A percentile compares a stretch with the other conserved stretches of the same genome.
phyloP scores from a whole-genome alignment of 2,797 vertebrate species.

The Sorex maritimensis region DNA sequence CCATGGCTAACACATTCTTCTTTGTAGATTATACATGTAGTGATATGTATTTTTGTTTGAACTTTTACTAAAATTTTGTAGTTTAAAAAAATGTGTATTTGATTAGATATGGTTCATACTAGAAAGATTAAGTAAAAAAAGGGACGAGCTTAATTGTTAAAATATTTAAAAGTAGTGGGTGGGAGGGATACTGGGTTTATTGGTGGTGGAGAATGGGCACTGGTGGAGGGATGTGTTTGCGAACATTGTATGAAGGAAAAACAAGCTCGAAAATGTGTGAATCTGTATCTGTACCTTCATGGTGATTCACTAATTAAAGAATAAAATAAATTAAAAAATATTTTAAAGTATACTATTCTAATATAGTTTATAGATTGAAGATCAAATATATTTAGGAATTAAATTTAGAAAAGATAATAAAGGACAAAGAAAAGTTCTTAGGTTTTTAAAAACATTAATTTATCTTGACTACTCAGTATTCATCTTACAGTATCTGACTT shows the following conservation, averaged over 20 bases:
- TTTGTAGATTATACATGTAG: constrained; percentile 31
- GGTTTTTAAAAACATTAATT: constrained; percentile 14
- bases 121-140: constrained; percentile 47
- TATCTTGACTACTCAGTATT: background rate
- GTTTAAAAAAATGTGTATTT: background rate
- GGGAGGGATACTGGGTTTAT: too few species aligned
- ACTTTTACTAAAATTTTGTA: constrained; percentile 26
- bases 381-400: constrained; percentile 59
- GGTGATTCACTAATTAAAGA: too few species aligned
- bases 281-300: too few species aligned
- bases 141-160: constrained; percentile 47
- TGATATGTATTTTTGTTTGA: constrained; percentile 43
- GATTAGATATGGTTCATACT: background rate
- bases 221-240: too few species aligned
- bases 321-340: background rate
- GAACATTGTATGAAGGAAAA: too few species aligned
- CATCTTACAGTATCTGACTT: background rate
- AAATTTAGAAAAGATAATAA: background rate
- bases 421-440: background rate
- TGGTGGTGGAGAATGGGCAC: too few species aligned
- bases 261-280: too few species aligned
- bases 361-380: constrained; percentile 24
- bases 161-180: constrained; percentile 26
- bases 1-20: background rate
- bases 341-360: constrained; percentile 44